Percentiles rank a stretch among this genome's conserved stretches.
phyloP scores from a whole-genome alignment of 2,797 vertebrate species.

The Austrolebias charrua region DNA sequence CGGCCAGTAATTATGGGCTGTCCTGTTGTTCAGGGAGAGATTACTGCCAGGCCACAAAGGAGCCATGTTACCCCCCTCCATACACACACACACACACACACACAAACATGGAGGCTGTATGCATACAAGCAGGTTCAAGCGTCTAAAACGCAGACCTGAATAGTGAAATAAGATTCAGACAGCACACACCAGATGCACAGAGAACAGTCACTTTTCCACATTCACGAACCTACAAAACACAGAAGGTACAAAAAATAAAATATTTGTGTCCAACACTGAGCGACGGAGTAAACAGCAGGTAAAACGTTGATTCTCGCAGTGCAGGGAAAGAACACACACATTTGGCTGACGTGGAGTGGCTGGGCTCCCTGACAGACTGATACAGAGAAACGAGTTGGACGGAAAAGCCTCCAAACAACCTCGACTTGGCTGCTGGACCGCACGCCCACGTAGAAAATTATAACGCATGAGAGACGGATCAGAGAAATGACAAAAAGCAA shows the following conservation, averaged over 20 bases:
- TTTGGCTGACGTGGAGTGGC: slow-evolving; percentile 34
- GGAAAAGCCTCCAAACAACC: slow-evolving; percentile 11
- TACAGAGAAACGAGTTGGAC: slow-evolving; percentile 60
- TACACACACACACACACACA: slow-evolving; percentile 2
- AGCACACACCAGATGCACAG: background rate
- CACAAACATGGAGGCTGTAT: slow-evolving; percentile 6
- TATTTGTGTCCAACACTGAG: slow-evolving; percentile 31
- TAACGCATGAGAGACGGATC: slow-evolving; percentile 49
- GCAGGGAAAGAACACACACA: slow-evolving; percentile 9
- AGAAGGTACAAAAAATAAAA: slow-evolving; percentile 15
- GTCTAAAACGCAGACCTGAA: slow-evolving; percentile 1
- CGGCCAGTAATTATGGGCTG: slow-evolving; percentile 69
- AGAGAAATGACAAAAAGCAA: slow-evolving; percentile 56
- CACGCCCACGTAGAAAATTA: slow-evolving; percentile 51
- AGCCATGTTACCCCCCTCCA: slow-evolving; percentile 24
- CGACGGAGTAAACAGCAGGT: slow-evolving; percentile 35
- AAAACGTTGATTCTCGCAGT: slow-evolving; percentile 20
- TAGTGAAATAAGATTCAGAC: slow-evolving; percentile 9
- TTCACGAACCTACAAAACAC: background rate
- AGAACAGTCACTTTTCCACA: background rate
- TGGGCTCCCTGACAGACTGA: slow-evolving; percentile 51
- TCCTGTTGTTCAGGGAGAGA: slow-evolving; percentile 67
- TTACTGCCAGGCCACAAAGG: slow-evolving; percentile 53
- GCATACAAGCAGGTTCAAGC: slow-evolving; percentile 26
- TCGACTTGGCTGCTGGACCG: slow-evolving; percentile 49